Conservation (phyloP, 2,113 vertebrate species). For the Anarrhichthys ocellatus region DNA sequence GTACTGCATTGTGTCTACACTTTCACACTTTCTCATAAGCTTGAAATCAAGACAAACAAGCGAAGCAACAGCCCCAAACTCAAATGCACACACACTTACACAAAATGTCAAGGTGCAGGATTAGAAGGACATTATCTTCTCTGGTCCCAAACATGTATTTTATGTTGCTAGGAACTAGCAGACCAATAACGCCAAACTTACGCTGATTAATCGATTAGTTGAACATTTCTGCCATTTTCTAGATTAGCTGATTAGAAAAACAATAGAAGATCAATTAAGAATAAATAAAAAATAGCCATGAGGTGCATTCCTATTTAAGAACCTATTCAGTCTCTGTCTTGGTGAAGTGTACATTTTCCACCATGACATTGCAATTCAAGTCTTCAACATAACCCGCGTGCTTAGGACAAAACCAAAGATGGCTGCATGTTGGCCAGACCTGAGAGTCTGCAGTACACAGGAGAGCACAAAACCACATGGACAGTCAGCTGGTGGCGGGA, state of each 20-base stretch:
- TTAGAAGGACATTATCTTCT: neutral
- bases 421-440: slow-evolving; percentile 3
- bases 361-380: neutral
- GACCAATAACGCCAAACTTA: neutral
- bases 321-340: neutral
- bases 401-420: slow-evolving; percentile 13
- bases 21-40: neutral
- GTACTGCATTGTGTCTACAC: neutral
- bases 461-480: slow-evolving; percentile 32
- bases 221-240: neutral
- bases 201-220: neutral
- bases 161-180: neutral
- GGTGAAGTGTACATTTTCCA: neutral
- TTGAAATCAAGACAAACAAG: neutral
- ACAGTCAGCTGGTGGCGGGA: slow-evolving; percentile 58
- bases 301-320: neutral
- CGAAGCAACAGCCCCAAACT: neutral
- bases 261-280: neutral
- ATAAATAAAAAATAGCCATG: neutral
- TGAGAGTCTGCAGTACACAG: slow-evolving; percentile 17
- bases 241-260: neutral
- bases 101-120: neutral
- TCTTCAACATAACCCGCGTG: slow-evolving; percentile 2
- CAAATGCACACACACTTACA: neutral
- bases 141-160: neutral